Evolutionary conservation across 2,797 vertebrate genomes (phyloP), one percentile per base, ranked within the genome.

Genomic region (Lepus oiostolus): DNA sequence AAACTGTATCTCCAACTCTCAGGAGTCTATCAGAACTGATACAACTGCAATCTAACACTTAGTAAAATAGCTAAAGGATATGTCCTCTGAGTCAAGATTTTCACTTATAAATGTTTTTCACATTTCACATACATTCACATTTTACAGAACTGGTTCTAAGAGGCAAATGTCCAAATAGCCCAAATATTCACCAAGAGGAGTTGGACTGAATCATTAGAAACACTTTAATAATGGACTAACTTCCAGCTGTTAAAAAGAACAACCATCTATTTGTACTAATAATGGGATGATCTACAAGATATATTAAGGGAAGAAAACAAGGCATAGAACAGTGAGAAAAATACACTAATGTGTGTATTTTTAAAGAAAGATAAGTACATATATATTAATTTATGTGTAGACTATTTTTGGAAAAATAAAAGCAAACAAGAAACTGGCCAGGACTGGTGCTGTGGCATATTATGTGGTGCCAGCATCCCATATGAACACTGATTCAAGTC

Each of bases 131-230:
- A 4, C 60, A n/a, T 35, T 30, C 13, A 77, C 1, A 82, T 75
- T 42, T 0, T 65, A 26, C 52, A 67, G 9, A 58, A 63, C 3
- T 92, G 4, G 9, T 87, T 47, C 52, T 74, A 74, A 71, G 11
- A 84, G 38, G 6, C 62, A 50, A 95, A 90, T 70, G 35, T 54
- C 68, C 52, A 74, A 91, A 86, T 12, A 30, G 24, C 22, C 92
- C 67, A 80, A 50, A 67, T 52, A 21, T 91, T 67, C 60, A 74
- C 50, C 47, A 83, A 90, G 9, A 83, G 4, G 35, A 52, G 3
- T 70, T 1, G 83, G 84, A 62, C 47, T 88, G 82, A 85, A 86
- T 88, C 32, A 85, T 80, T 80, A 92, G 54, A 83, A 77, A 87
- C 7, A 52, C 22, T 10, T n/a, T 6, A 71, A 63, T 58, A 76